Percentiles rank a stretch among this genome's conserved stretches.
Conservation (phyloP, 2,888 invertebrate species). For the Calephelis perditalis region DNA sequence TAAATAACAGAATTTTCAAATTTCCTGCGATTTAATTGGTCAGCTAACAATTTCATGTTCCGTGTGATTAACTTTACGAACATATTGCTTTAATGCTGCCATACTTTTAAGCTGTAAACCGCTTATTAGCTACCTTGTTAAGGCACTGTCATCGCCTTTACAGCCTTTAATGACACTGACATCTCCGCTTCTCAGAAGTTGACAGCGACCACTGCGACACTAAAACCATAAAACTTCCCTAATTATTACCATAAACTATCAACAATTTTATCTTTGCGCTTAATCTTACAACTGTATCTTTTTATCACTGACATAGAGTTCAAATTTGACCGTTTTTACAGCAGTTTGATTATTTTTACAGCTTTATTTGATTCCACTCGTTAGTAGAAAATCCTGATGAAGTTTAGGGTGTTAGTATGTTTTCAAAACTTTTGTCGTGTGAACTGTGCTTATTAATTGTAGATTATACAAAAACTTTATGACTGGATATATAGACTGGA, state of each 20-base stretch:
- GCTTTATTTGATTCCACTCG: slow-evolving; percentile 38
- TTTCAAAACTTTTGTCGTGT: slow-evolving; percentile 9
- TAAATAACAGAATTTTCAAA: no score
- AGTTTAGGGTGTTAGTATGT: slow-evolving; percentile 35
- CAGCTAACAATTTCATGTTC: background rate
- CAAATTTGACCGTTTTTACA: slow-evolving; percentile 13
- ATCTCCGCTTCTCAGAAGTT: slow-evolving; percentile 63
- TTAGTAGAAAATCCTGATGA: slow-evolving; percentile 47
- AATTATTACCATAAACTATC: slow-evolving; percentile 60
- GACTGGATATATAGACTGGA: no score
- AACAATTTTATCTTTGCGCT: slow-evolving; percentile 26
- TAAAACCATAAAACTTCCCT: slow-evolving; percentile 68
- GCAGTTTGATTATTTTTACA: slow-evolving; percentile 14
- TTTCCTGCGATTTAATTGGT: no score
- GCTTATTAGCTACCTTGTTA: slow-evolving; percentile 20
- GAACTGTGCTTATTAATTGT: slow-evolving; percentile 3
- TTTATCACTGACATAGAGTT: slow-evolving; percentile 16
- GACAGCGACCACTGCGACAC: slow-evolving; percentile 54
- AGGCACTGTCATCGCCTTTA: slow-evolving; percentile 62
- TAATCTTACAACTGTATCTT: background rate
- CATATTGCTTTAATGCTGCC: slow-evolving; percentile 1
- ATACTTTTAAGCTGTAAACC: slow-evolving; percentile 45
- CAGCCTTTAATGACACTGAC: slow-evolving; percentile 63
- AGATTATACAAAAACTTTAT: no score
- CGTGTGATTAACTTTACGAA: slow-evolving; percentile 1